A percentile compares a stretch with the other conserved stretches of the same genome.
Evolutionary conservation across 2,888 invertebrate species (phyloP).

Genomic region (Volucella zonaria): DNA sequence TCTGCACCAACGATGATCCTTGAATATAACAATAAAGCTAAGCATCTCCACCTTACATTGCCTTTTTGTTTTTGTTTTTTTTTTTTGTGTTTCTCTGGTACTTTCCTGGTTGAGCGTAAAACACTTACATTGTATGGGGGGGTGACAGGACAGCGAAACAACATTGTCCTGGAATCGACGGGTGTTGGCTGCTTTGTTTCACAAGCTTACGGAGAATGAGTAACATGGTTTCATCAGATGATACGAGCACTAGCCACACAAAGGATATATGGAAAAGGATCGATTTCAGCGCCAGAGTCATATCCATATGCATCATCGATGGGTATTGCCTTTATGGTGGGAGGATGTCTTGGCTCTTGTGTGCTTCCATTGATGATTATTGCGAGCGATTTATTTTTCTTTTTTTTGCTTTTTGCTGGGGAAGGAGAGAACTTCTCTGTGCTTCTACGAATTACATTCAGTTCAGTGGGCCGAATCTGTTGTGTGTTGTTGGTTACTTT

Average conservation of each 20-base stretch:
- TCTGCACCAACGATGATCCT: conserved; percentile 62
- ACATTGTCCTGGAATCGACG: conserved; percentile 16
- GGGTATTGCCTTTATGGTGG: conserved; percentile 18
- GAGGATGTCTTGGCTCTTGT: not conserved
- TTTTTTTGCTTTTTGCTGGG: conserved; percentile 1
- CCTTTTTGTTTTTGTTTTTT: not conserved
- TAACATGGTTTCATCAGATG: conserved; percentile 43
- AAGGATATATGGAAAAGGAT: conserved; percentile 56
- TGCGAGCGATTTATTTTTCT: conserved; percentile 59
- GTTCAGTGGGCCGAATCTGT: conserved; percentile 46
- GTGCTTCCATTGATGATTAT: conserved; percentile 43
- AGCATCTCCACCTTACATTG: conserved; percentile 4
- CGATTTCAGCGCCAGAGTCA: conserved; percentile 59
- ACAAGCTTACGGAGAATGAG: conserved; percentile 1
- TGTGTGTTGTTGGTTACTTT: not conserved
- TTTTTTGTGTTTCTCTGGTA: no score
- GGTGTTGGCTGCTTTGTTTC: conserved; percentile 32
- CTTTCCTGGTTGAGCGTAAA: conserved; percentile 28
- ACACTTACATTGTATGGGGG: conserved; percentile 37
- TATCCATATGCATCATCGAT: conserved; percentile 29
- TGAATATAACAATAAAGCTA: conserved; percentile 64
- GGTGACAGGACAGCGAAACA: conserved; percentile 41
- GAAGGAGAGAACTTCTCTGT: not conserved
- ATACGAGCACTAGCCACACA: not conserved
- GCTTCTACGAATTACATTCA: conserved; percentile 53